Conservation (phyloP, 2,888 invertebrate genomes). For the Salticus scenicus region DNA sequence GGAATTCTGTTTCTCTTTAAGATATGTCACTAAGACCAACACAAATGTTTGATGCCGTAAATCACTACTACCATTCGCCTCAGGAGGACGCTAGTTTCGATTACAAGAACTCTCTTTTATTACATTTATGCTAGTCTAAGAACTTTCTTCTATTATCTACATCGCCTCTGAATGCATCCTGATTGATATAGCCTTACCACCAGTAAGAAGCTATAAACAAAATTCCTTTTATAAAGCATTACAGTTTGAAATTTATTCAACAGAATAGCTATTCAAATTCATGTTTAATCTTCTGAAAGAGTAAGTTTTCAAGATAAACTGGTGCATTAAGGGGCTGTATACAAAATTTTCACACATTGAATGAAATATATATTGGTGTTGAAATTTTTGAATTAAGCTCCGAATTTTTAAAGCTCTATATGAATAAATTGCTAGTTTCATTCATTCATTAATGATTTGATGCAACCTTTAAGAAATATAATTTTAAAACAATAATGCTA, state of each 20-base stretch:
- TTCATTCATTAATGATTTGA: too few relatives aligned
- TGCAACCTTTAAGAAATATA: too few relatives aligned
- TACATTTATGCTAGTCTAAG: slow-evolving; percentile 25
- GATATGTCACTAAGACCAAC: slow-evolving; percentile 57
- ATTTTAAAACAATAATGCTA: too few relatives aligned
- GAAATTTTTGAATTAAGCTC: too few relatives aligned
- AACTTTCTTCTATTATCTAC: slow-evolving; percentile 11
- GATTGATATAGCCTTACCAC: neutral
- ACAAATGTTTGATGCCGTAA: slow-evolving; percentile 34
- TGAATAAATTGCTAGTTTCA: too few relatives aligned
- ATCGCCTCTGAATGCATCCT: slow-evolving; percentile 8
- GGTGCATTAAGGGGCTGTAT: neutral
- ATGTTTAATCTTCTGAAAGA: neutral
- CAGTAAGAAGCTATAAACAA: neutral
- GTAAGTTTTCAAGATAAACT: neutral
- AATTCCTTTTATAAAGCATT: neutral
- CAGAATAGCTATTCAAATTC: neutral
- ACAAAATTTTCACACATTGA: too few relatives aligned
- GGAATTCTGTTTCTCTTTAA: slow-evolving; percentile 61
- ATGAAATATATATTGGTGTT: too few relatives aligned
- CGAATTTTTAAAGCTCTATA: too few relatives aligned
- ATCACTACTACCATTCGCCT: slow-evolving; percentile 38
- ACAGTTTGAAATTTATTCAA: neutral
- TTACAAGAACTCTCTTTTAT: slow-evolving; percentile 58
- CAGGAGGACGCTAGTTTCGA: slow-evolving; percentile 58